Conservation (phyloP, 1,140 invertebrate genomes). For the Drepana arcuata region DNA sequence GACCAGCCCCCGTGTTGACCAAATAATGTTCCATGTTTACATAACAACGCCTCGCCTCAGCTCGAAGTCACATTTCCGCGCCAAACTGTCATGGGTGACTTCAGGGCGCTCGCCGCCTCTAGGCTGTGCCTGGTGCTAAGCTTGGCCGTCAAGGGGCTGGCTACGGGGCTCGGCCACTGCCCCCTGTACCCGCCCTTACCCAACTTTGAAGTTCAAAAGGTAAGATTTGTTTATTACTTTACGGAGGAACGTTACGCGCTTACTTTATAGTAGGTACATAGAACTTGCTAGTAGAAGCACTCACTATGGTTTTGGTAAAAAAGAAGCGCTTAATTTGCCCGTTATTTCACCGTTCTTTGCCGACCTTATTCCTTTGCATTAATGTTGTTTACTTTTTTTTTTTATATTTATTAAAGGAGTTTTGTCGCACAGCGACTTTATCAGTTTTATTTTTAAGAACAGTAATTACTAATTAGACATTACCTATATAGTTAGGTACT, state of each 20-base stretch:
- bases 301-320: not conserved
- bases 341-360: no score
- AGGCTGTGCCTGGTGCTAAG: constrained; percentile 28
- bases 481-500: no score
- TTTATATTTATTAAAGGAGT: no score
- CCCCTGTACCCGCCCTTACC: constrained; percentile 74
- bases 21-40: constrained; percentile 42
- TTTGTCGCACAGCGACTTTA: no score
- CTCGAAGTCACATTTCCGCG: constrained; percentile 11
- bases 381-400: not conserved
- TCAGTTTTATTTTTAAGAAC: no score
- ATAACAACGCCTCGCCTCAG: constrained; percentile 24
- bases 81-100: constrained; percentile 43
- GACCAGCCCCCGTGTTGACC: constrained; percentile 17
- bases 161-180: constrained; percentile 73
- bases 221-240: constrained; percentile 57
- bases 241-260: no score
- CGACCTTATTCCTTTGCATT: not conserved
- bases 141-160: constrained; percentile 22
- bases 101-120: constrained; percentile 21
- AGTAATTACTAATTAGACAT: no score
- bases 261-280: not conserved
- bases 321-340: no score
- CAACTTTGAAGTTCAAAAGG: constrained; percentile 74
- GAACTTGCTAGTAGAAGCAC: not conserved